Percentiles rank a stretch among this genome's conserved stretches.
phyloP scores from a whole-genome alignment of 2,113 vertebrate species.

The cattle (Bos taurus) region ARS-UCD2.0 NC_037348.1:33403001-33403500 shows the following conservation, averaged over 20 bases:
- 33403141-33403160: neutral
- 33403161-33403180: neutral
- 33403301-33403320: neutral
- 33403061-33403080: neutral
- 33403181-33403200: neutral
- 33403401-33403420: neutral
- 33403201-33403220: neutral
- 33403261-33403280: neutral
- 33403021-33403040: neutral
- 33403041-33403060: neutral
- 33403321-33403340: neutral
- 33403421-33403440: neutral
- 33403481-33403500: neutral
- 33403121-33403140: neutral
- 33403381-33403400: neutral
- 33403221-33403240: neutral
- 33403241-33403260: neutral
- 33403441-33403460: neutral
- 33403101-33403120: neutral
- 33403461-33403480: neutral
- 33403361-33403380: neutral
- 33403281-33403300: neutral
- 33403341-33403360: neutral
- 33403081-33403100: neutral
- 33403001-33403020: neutral